Base-by-base conservation (phyloP, 2,888 invertebrate species). In the Tineola bisselliella region DNA sequence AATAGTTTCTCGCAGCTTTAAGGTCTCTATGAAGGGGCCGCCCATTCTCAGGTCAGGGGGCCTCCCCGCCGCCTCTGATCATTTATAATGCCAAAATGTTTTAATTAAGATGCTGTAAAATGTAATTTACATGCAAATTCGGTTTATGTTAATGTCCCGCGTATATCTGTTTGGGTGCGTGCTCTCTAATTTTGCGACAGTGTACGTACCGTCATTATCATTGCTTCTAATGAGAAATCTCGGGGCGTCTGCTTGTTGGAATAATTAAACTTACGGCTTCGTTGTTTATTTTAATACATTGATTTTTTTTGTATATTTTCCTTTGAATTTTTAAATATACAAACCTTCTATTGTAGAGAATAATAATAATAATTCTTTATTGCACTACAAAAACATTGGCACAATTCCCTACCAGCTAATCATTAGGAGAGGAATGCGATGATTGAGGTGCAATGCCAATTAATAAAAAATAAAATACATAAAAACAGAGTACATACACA, bases 71-170 rank as follows among this genome's bases (percentile, higher is more conserved):
- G 79, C 77, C 25, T 82, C 79, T 80, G 86, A 88, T 87, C 88
- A 87, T 88, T 88, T 88, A 88, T 88, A 88, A 88, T 88, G 87
- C 87, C 87, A 87, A 88, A 88, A 88, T 88, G 87, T 88, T 88
- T 88, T 88, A 88, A 88, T 88, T 88, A 88, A 88, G 88, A 88
- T 83, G 88, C 87, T 88, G 87, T 88, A 88, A 88, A 88, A 88
- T 84, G 88, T 88, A 88, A 88, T 88, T 88, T 88, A 87, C 87
- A 88, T 88, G 88, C 87, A 87, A 88, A 88, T 88, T 88, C 87
- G 88, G 88, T 88, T 88, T 88, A 88, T 88, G 88, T 88, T 88
- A 88, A 88, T 88, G 87, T 81, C 78, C 78, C 80, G 79, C 84
- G 84, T 86, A 84, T 87, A 84, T 87, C 84, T 86, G 87, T 86